These are phyloP conservation scores for Dorcus parallelipipedus DNA, from an alignment of 2,888 invertebrate species.

Conservation along the genomic window DNA sequence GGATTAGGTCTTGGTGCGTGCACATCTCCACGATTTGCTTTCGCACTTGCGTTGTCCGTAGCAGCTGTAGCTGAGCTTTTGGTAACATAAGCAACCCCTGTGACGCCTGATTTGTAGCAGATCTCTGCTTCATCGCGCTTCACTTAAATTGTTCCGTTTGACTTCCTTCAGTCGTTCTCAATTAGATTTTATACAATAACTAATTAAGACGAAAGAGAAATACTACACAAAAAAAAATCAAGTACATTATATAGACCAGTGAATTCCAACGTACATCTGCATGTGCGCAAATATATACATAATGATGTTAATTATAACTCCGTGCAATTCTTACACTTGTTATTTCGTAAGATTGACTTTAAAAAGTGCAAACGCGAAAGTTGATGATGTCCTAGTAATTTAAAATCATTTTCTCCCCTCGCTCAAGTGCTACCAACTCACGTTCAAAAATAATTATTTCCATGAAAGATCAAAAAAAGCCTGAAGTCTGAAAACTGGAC, in stretches of 20 bases:
- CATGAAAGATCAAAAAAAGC: too few species aligned
- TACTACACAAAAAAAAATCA: conserved; percentile 1
- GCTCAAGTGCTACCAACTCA: too few species aligned
- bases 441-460: too few species aligned
- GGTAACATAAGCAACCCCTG: conserved; percentile 34
- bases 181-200: conserved; percentile 3
- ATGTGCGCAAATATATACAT: conserved; percentile 12
- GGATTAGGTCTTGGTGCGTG: conserved; percentile 51
- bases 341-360: too few species aligned
- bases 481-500: too few species aligned
- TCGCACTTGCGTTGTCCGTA: conserved; percentile 44
- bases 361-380: too few species aligned
- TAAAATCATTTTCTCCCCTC: too few species aligned
- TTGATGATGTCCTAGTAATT: too few species aligned
- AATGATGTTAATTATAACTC: background rate
- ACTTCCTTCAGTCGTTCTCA: too few species aligned
- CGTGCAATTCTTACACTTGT: too few species aligned
- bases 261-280: conserved; percentile 6
- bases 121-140: conserved; percentile 7
- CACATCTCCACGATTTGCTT: conserved; percentile 47
- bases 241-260: background rate
- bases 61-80: conserved; percentile 46
- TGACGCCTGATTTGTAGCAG: conserved; percentile 7
- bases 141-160: background rate
- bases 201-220: background rate